Evolutionary conservation across 2,888 invertebrate genomes (phyloP), one percentile per base, ranked within the genome.

Genomic region (Tinea semifulvella): DNA sequence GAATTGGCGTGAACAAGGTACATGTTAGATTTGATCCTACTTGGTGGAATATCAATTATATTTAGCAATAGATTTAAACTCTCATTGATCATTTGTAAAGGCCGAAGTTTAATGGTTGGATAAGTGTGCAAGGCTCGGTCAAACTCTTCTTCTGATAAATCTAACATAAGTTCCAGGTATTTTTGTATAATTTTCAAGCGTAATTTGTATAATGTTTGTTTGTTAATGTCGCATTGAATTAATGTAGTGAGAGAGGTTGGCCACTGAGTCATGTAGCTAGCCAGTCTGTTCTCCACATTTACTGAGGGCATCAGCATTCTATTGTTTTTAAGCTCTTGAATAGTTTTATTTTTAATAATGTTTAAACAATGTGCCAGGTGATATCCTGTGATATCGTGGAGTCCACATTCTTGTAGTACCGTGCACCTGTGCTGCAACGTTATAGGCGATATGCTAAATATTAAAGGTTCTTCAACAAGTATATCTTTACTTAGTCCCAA

Each of bases 71-170:
- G 63, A 27, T 57, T 56, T 14, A 81, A 54, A 35, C 64, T 69
- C 52, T 74, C 64, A 61, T 73, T 75, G 7, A 82, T 73, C 14
- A 56, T 53, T 57, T 61, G 53, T 7, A 82, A 55, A 14, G 82
- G 81, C 2, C 81, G 58, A 51, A 81, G 80, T 59, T 68, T 79
- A 3, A 79, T 62, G 28, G 74, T 77, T 20, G 79, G 76, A 51
- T 82, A 81, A 42, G 74, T 79, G 49, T 61, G 50, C 10, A 81
- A 31, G 2, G 71, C 72, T 55, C 74, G 63, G 10, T 52, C 49
- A 52, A 79, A 82, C 49, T 77, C 76, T 47, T 68, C 67, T 48
- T 58, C 56, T 45, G 61, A 61, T 10, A 82, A 49, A 53, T 79
- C 77, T 40, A 82, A 45, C 4, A 67, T 59, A 13, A 80, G 53